phyloP scores from a whole-genome alignment of 1,140 invertebrate species.

The Drosophila ironensis region DNA sequence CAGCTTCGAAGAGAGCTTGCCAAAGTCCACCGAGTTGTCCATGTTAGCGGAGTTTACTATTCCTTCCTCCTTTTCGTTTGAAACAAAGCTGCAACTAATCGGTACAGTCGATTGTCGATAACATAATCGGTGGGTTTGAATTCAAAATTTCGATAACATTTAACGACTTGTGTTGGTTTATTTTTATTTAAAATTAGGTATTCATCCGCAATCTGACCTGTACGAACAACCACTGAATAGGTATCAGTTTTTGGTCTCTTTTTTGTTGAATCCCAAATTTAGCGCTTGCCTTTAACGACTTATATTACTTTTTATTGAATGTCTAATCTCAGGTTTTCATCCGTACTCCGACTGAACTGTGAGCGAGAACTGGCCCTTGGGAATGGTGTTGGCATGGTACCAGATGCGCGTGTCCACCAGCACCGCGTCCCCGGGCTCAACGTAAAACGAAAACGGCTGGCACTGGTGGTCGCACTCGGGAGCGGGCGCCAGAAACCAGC shows the following conservation, averaged over 20 bases:
- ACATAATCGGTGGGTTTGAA: neutral
- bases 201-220: too few species aligned
- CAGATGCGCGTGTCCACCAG: conserved; percentile 95
- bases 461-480: conserved; percentile 94
- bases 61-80: conserved; percentile 2
- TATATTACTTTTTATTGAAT: neutral
- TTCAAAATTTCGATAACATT: neutral
- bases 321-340: conserved; percentile 78
- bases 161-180: too few species aligned
- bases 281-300: too few species aligned
- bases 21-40: too few species aligned
- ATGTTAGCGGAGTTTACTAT: conserved; percentile 7
- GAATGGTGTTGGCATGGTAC: conserved; percentile 94
- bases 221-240: too few species aligned
- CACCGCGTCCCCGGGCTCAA: conserved; percentile 93
- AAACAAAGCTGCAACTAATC: neutral
- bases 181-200: too few species aligned
- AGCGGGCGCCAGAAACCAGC: conserved; percentile 92
- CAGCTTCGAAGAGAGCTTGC: conserved; percentile 32
- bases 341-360: conserved; percentile 97
- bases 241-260: too few species aligned
- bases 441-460: conserved; percentile 87
- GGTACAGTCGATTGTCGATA: neutral
- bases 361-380: conserved; percentile 92
- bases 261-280: too few species aligned